A percentile compares a stretch with the other conserved stretches of the same genome.
phyloP scores from a whole-genome alignment of 2,888 invertebrate species.

The Imbricaverruca yamaguchii region DNA sequence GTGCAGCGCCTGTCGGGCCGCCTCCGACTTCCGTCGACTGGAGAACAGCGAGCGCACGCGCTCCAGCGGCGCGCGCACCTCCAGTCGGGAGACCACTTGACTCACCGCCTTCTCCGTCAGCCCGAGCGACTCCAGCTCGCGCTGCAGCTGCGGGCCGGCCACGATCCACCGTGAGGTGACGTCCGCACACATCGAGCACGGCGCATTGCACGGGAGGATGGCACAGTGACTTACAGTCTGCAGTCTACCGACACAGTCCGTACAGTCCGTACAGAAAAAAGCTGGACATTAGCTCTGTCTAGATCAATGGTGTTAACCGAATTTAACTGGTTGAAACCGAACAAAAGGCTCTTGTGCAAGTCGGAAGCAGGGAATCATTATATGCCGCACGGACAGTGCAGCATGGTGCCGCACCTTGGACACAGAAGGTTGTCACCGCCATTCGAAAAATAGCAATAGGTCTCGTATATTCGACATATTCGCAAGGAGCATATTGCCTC shows the following conservation, averaged over 20 bases:
- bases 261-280: neutral
- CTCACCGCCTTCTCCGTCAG: neutral
- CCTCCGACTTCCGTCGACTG: constrained; percentile 4
- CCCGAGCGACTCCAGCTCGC: neutral
- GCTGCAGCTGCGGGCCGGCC: neutral
- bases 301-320: too few relatives aligned
- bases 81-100: neutral
- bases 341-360: too few relatives aligned
- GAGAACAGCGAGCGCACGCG: constrained; percentile 4
- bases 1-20: neutral
- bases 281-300: too few relatives aligned
- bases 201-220: neutral
- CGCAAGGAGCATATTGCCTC: too few relatives aligned
- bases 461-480: too few relatives aligned
- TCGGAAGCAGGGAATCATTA: too few relatives aligned
- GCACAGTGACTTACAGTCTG: neutral
- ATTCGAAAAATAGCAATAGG: too few relatives aligned
- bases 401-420: too few relatives aligned
- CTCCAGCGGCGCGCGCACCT: constrained; percentile 17
- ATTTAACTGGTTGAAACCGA: too few relatives aligned
- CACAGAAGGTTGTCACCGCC: too few relatives aligned
- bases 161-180: neutral
- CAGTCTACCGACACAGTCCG: neutral
- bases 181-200: neutral
- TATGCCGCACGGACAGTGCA: too few relatives aligned